These are phyloP conservation scores for Arctia plantaginis DNA, from an alignment of 2,888 invertebrate species.

Conservation along the genomic window DNA sequence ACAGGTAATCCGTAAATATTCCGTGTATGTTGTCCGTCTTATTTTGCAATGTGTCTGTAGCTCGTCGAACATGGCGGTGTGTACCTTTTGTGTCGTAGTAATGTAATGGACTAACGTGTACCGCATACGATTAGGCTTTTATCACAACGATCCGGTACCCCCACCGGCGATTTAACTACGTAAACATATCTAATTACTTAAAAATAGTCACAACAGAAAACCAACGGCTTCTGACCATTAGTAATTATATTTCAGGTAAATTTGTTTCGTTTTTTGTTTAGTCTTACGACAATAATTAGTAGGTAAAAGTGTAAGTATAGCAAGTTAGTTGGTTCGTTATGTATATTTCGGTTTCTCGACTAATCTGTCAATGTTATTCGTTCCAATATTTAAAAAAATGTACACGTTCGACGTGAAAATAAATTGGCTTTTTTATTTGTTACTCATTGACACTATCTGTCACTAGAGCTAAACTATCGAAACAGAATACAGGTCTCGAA, in stretches of 20 bases:
- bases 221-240: neutral
- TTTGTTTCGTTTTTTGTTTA: neutral
- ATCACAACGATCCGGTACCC: slow-evolving; percentile 56
- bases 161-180: slow-evolving; percentile 52
- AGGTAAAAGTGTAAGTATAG: too few species aligned
- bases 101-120: slow-evolving; percentile 73
- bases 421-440: neutral
- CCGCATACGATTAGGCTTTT: slow-evolving; percentile 74
- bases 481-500: too few species aligned
- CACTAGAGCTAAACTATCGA: neutral
- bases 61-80: slow-evolving; percentile 47
- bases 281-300: too few species aligned
- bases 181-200: slow-evolving; percentile 8
- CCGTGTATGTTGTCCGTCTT: neutral
- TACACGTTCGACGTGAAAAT: neutral
- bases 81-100: slow-evolving; percentile 58
- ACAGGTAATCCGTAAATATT: neutral
- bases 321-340: too few species aligned
- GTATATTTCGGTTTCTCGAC: too few species aligned
- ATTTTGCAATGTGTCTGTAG: slow-evolving; percentile 25
- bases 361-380: neutral
- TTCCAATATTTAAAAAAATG: neutral
- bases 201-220: neutral
- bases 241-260: neutral
- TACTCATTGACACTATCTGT: neutral